A percentile compares a stretch with the other conserved stretches of the same genome.
phyloP scores from a whole-genome alignment of 2,797 vertebrate genomes.

The Coregonus sp. region DNA sequence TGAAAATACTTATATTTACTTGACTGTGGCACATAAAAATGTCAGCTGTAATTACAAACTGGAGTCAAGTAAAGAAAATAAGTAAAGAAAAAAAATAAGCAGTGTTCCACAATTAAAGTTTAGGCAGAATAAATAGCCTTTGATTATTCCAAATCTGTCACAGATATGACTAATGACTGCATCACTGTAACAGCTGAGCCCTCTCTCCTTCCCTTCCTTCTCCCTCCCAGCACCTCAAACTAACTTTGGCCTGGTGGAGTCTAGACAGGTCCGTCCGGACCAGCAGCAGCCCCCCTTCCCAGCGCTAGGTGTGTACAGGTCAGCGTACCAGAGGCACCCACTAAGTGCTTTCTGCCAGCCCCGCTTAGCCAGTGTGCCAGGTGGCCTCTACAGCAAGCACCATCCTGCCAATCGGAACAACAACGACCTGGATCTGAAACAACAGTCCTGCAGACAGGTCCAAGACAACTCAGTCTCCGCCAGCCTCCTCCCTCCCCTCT shows the following conservation, averaged over 20 bases:
- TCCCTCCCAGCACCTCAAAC: slow-evolving; percentile 75
- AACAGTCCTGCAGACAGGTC: slow-evolving; percentile 49
- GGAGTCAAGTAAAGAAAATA: slow-evolving; percentile 14
- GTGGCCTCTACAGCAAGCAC: slow-evolving; percentile 54
- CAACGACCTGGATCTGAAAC: slow-evolving; percentile 65
- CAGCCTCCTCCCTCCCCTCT: slow-evolving; percentile 32
- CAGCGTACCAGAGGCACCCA: slow-evolving; percentile 66
- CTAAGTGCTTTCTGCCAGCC: slow-evolving; percentile 51
- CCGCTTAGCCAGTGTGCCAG: slow-evolving; percentile 53
- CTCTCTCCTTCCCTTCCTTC: slow-evolving; percentile 16
- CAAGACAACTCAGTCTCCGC: slow-evolving; percentile 48
- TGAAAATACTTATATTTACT: neutral
- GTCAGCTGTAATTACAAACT: slow-evolving; percentile 7
- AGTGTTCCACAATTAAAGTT: too few species aligned
- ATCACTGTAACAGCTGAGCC: slow-evolving; percentile 47
- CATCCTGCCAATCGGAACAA: slow-evolving; percentile 49
- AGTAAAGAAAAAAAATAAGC: neutral
- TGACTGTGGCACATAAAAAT: neutral
- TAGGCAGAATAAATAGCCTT: slow-evolving; percentile 38
- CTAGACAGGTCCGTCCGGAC: slow-evolving; percentile 56
- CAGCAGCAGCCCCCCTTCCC: slow-evolving; percentile 34
- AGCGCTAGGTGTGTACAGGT: slow-evolving; percentile 64
- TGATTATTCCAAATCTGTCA: slow-evolving; percentile 61
- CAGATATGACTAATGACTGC: slow-evolving; percentile 55
- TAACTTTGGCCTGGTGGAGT: slow-evolving; percentile 69